A percentile compares a stretch with the other conserved stretches of the same genome.
phyloP scores from a whole-genome alignment of 1,140 invertebrate species.

The Drosophila elegans region DNA sequence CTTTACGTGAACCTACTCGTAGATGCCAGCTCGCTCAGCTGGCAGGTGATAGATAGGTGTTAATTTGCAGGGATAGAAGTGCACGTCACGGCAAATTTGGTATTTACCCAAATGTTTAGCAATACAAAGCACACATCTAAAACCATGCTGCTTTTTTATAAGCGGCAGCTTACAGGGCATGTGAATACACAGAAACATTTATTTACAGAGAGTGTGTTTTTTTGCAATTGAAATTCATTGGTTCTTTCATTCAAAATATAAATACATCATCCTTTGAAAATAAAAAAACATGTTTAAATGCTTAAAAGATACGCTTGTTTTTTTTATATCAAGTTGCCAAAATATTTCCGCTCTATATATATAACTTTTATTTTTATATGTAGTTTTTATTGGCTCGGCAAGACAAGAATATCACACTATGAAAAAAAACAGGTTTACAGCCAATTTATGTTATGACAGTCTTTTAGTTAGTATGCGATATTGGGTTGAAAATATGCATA shows the following conservation, averaged over 20 bases:
- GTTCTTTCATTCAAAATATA: background rate
- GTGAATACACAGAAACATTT: slow-evolving; percentile 24
- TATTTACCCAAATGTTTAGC: slow-evolving; percentile 78
- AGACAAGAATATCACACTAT: background rate
- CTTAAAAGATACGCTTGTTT: background rate
- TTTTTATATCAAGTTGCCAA: background rate
- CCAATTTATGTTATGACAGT: slow-evolving; percentile 8
- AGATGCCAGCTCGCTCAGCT: slow-evolving; percentile 19
- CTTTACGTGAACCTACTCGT: background rate
- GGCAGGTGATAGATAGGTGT: slow-evolving; percentile 49
- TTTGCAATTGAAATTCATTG: background rate
- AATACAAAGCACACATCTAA: slow-evolving; percentile 23
- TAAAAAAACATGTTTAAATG: background rate
- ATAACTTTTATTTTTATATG: background rate
- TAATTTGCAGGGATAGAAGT: slow-evolving; percentile 66
- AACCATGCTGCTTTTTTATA: slow-evolving; percentile 7
- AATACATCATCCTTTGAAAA: background rate
- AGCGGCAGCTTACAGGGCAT: slow-evolving; percentile 29
- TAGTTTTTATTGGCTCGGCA: slow-evolving; percentile 1
- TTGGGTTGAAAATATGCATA: background rate
- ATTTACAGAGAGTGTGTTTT: background rate
- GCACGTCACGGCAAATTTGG: slow-evolving; percentile 57
- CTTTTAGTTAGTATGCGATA: background rate
- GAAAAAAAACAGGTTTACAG: slow-evolving; percentile 8
- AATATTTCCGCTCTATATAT: background rate